phyloP scores from a whole-genome alignment of 2,888 invertebrate genomes.

The Ophion ellenae region DNA sequence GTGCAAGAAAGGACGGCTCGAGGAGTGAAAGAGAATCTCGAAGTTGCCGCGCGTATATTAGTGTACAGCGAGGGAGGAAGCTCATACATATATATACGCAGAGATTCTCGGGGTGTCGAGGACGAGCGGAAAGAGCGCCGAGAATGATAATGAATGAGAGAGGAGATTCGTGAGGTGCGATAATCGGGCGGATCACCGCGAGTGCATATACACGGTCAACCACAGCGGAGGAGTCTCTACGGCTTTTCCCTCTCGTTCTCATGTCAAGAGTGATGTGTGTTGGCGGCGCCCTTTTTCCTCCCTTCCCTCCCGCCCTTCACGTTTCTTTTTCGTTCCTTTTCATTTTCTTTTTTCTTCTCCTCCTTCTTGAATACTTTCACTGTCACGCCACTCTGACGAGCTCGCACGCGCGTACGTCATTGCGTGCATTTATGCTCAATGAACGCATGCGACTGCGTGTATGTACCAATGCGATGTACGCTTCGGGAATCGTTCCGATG shows the following conservation, averaged over 20 bases:
- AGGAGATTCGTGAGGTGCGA: slow-evolving; percentile 77
- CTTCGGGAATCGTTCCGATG: slow-evolving; percentile 19
- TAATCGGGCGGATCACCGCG: slow-evolving; percentile 73
- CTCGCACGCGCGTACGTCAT: slow-evolving; percentile 55
- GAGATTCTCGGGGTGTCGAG: slow-evolving; percentile 51
- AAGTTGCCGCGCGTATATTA: slow-evolving; percentile 53
- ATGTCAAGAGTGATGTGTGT: slow-evolving; percentile 26
- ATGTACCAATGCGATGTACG: slow-evolving; percentile 4
- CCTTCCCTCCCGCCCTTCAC: slow-evolving; percentile 7
- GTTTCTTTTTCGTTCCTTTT: slow-evolving; percentile 8
- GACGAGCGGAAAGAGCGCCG: slow-evolving; percentile 74
- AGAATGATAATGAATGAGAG: slow-evolving; percentile 79
- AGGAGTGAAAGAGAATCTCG: slow-evolving; percentile 54
- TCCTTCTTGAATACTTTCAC: slow-evolving; percentile 48
- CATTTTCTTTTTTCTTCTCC: slow-evolving; percentile 6
- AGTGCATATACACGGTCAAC: slow-evolving; percentile 65
- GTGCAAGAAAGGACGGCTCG: slow-evolving; percentile 50
- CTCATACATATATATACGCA: not conserved
- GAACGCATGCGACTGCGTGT: slow-evolving; percentile 47
- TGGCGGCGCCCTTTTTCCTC: slow-evolving; percentile 57
- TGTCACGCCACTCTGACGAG: slow-evolving; percentile 57
- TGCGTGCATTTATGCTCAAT: slow-evolving; percentile 59
- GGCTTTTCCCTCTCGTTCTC: slow-evolving; percentile 61
- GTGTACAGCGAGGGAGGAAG: slow-evolving; percentile 3
- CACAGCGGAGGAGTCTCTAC: slow-evolving; percentile 53